phyloP scores from a whole-genome alignment of 1,140 invertebrate species.

The Pseudomyrmex cubaensis region DNA sequence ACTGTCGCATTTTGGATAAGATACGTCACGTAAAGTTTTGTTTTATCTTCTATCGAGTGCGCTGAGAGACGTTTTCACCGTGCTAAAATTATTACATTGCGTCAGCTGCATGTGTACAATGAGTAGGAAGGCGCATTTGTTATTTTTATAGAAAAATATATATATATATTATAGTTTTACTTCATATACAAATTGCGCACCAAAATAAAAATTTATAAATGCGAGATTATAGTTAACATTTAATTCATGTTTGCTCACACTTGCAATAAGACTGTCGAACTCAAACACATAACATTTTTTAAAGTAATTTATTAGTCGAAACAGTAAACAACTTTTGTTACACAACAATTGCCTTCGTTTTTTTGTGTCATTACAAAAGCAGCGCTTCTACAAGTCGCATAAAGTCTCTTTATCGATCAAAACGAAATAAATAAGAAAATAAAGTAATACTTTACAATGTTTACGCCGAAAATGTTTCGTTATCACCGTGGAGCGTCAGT shows the following conservation, averaged over 20 bases:
- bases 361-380: slow-evolving; percentile 14
- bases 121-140: slow-evolving; percentile 4
- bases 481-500: slow-evolving; percentile 48
- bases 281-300: slow-evolving; percentile 46
- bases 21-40: slow-evolving; percentile 55
- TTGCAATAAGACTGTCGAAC: slow-evolving; percentile 48
- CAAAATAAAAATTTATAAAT: slow-evolving; percentile 15
- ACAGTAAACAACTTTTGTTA: slow-evolving; percentile 27
- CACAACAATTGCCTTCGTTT: slow-evolving; percentile 21
- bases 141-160: slow-evolving; percentile 43
- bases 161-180: slow-evolving; percentile 6
- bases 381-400: slow-evolving; percentile 4
- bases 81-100: background rate
- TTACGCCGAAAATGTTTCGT: slow-evolving; percentile 32
- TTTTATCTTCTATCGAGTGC: slow-evolving; percentile 34
- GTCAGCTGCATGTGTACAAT: slow-evolving; percentile 21
- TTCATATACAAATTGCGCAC: background rate
- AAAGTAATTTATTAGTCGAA: slow-evolving; percentile 47
- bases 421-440: slow-evolving; percentile 62
- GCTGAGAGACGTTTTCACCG: background rate
- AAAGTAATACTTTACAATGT: slow-evolving; percentile 67
- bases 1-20: slow-evolving; percentile 57
- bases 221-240: slow-evolving; percentile 13
- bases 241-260: background rate
- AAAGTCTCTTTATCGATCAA: slow-evolving; percentile 40